These are phyloP conservation scores for Hiodon tergisus DNA, from an alignment of 2,113 vertebrate genomes.

Conservation along the genomic window DNA sequence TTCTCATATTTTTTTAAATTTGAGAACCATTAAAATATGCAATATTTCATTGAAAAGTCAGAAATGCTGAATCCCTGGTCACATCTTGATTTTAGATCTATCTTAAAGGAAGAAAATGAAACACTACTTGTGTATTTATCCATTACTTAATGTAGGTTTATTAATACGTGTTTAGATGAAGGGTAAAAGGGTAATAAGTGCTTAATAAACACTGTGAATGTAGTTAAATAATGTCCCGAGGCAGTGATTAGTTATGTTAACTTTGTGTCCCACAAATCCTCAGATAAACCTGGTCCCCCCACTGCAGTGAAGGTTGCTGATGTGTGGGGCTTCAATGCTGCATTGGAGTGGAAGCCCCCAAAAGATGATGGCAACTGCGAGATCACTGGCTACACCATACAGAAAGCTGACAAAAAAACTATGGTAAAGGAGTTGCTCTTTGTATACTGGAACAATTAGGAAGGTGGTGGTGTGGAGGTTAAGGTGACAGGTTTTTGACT, in stretches of 20 bases:
- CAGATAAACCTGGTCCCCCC: slow-evolving; percentile 77
- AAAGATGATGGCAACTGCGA: slow-evolving; percentile 81
- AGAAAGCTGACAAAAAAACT: slow-evolving; percentile 88
- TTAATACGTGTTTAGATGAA: too few species aligned
- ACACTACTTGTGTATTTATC: too few species aligned
- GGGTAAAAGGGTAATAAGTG: too few species aligned
- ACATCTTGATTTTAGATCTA: too few species aligned
- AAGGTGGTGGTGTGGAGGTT: too few species aligned
- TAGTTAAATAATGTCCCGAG: background rate
- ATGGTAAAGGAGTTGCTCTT: slow-evolving; percentile 57
- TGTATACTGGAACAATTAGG: too few species aligned
- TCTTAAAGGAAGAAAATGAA: too few species aligned
- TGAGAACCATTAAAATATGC: background rate
- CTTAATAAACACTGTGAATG: background rate
- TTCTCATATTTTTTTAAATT: background rate
- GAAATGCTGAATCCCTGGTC: too few species aligned
- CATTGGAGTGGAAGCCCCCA: slow-evolving; percentile 77
- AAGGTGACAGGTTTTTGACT: too few species aligned
- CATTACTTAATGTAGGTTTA: too few species aligned
- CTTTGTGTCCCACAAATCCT: background rate
- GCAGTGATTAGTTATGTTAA: background rate
- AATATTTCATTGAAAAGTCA: background rate
- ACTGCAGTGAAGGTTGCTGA: slow-evolving; percentile 66
- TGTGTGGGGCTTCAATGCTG: slow-evolving; percentile 82
- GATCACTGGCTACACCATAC: slow-evolving; percentile 74